These are phyloP conservation scores for Limenitis camilla DNA, from an alignment of 2,888 invertebrate species.

Conservation along the genomic window DNA sequence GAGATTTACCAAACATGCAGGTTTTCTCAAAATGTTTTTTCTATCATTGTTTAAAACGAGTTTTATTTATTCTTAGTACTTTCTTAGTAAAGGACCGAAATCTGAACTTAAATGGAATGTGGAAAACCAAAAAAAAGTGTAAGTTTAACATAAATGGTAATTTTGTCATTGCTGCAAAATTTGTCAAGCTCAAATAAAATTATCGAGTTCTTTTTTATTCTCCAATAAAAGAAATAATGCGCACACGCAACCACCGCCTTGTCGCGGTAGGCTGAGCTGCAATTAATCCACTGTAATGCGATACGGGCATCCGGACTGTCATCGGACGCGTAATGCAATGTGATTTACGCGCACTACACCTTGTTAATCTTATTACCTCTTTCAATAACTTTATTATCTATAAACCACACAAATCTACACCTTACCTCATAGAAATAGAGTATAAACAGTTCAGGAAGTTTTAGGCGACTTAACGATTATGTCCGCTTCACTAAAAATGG, in stretches of 20 bases:
- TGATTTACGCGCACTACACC: slow-evolving; percentile 67
- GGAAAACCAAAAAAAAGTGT: too few species aligned
- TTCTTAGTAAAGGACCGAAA: too few species aligned
- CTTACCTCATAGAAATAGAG: slow-evolving; percentile 27
- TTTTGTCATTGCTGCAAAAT: too few species aligned
- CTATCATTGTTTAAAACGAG: too few species aligned
- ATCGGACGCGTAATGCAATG: slow-evolving; percentile 69
- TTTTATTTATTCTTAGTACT: too few species aligned
- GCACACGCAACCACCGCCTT: slow-evolving; percentile 35
- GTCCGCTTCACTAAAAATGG: slow-evolving; percentile 53
- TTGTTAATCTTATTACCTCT: slow-evolving; percentile 74
- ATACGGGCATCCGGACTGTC: slow-evolving; percentile 60
- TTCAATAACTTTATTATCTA: slow-evolving; percentile 72
- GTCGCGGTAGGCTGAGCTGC: slow-evolving; percentile 37
- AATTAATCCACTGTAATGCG: slow-evolving; percentile 71
- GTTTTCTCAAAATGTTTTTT: too few species aligned
- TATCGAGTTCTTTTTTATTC: too few species aligned
- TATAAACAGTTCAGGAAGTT: slow-evolving; percentile 50
- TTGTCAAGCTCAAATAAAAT: too few species aligned
- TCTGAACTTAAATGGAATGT: too few species aligned
- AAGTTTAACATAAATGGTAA: too few species aligned
- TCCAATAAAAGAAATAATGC: slow-evolving; percentile 3
- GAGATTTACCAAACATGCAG: too few species aligned
- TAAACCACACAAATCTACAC: slow-evolving; percentile 46
- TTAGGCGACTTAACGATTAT: slow-evolving; percentile 65